Percentiles rank a stretch among this genome's conserved stretches.
These are phyloP conservation scores for Dendrocincla tyrannina DNA, from an alignment of 2,797 vertebrate genomes.

Conservation along the genomic window DNA sequence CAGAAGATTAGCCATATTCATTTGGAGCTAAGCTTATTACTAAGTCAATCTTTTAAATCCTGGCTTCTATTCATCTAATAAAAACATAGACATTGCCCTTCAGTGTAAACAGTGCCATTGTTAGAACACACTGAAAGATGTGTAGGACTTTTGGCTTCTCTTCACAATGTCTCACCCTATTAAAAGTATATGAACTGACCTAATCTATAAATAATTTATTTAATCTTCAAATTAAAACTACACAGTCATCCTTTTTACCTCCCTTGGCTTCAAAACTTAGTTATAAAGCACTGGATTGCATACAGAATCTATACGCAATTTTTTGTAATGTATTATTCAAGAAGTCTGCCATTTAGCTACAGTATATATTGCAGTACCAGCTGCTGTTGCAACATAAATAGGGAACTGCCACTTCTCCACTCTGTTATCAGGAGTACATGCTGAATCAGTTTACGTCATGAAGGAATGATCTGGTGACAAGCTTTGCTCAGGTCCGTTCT, in stretches of 20 bases:
- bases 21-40: constrained; percentile 25
- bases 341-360: constrained; percentile 9
- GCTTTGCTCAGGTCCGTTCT: not conserved
- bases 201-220: not conserved
- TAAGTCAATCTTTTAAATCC: constrained; percentile 2
- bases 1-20: constrained; percentile 15
- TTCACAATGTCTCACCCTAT: not conserved
- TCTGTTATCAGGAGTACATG: not conserved
- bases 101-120: not conserved
- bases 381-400: not conserved
- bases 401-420: not conserved
- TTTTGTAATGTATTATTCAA: constrained; percentile 48
- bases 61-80: not conserved
- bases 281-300: not conserved
- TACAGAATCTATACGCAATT: not conserved
- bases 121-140: not conserved
- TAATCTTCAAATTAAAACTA: constrained; percentile 1
- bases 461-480: not conserved
- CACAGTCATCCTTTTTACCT: not conserved
- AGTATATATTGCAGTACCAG: not conserved
- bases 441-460: not conserved
- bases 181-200: not conserved
- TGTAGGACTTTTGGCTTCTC: not conserved
- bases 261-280: not conserved
- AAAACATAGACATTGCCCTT: not conserved